These are phyloP conservation scores for Automeris io DNA, from an alignment of 2,888 invertebrate genomes.

Conservation along the genomic window DNA sequence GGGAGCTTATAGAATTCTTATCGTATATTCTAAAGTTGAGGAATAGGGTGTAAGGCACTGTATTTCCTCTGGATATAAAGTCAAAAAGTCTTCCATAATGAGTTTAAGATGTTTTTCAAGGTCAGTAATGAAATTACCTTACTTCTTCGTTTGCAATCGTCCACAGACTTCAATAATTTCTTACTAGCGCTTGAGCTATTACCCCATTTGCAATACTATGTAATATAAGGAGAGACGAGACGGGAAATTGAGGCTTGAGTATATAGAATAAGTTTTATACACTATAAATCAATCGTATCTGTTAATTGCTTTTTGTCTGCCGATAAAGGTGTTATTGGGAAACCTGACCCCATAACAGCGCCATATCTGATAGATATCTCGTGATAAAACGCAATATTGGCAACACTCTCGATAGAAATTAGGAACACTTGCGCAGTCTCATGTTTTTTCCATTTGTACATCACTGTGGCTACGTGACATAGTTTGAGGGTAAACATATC, in stretches of 20 bases:
- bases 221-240: too few species aligned
- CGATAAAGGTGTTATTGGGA: slow-evolving; percentile 29
- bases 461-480: neutral
- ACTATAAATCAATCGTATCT: slow-evolving; percentile 17
- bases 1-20: too few species aligned
- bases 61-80: too few species aligned
- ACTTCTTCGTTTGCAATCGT: too few species aligned
- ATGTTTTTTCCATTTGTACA: slow-evolving; percentile 6
- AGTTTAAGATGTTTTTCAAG: too few species aligned
- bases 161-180: too few species aligned
- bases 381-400: slow-evolving; percentile 34
- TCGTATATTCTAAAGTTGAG: too few species aligned
- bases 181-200: too few species aligned
- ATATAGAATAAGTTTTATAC: neutral
- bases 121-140: too few species aligned
- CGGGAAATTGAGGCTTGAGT: neutral
- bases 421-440: slow-evolving; percentile 11
- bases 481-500: neutral
- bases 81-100: too few species aligned
- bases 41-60: too few species aligned
- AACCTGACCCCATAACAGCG: slow-evolving; percentile 22
- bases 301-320: slow-evolving; percentile 20
- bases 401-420: slow-evolving; percentile 26
- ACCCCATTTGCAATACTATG: too few species aligned
- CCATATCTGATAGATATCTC: slow-evolving; percentile 29